Percentiles rank a stretch among this genome's conserved stretches.
phyloP scores from a whole-genome alignment of 1,140 invertebrate species.

The Drosophila equinoxialis region DNA sequence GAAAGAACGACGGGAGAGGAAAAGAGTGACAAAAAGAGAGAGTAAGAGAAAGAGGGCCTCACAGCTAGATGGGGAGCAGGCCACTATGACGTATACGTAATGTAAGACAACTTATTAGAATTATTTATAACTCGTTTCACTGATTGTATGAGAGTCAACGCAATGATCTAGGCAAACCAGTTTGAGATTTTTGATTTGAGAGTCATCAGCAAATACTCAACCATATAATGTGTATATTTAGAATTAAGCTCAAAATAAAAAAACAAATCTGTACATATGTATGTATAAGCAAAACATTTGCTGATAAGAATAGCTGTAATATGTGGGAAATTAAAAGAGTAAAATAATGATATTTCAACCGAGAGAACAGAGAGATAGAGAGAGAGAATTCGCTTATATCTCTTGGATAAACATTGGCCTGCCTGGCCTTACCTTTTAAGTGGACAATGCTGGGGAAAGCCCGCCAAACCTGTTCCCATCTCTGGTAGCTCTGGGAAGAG shows the following conservation, averaged over 20 bases:
- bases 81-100: conserved; percentile 4
- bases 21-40: neutral
- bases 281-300: conserved; percentile 31
- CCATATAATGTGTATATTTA: neutral
- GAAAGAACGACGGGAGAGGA: neutral
- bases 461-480: conserved; percentile 34
- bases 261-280: no score
- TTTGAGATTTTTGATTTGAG: neutral
- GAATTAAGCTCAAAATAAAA: conserved; percentile 17
- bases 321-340: neutral
- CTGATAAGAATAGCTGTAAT: conserved; percentile 30
- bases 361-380: neutral
- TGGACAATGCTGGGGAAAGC: conserved; percentile 45
- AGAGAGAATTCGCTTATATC: neutral
- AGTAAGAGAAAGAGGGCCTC: neutral
- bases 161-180: conserved; percentile 15
- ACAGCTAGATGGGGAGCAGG: neutral
- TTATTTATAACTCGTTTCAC: conserved; percentile 10
- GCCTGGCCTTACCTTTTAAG: neutral
- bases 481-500: neutral
- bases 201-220: neutral
- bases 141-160: neutral
- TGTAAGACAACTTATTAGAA: conserved; percentile 14
- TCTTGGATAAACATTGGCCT: conserved; percentile 13
- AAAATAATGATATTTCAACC: conserved; percentile 25